Evolutionary conservation across 2,113 vertebrate species (phyloP).

Genomic region (Suncus etruscus): DNA sequence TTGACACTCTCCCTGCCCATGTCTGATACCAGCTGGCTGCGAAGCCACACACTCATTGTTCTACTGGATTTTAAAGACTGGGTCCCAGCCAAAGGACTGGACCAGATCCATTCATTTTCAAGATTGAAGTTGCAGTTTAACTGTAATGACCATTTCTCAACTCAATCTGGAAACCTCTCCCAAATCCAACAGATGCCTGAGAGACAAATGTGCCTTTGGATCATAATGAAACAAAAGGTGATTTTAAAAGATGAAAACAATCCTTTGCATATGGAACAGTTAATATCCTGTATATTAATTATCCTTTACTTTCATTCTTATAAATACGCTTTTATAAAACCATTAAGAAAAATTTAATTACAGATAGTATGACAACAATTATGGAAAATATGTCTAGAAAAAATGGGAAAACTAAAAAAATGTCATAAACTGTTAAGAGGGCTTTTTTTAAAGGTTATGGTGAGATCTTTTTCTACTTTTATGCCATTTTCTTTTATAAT

Average conservation of each 20-base stretch:
- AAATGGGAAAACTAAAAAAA: slow-evolving; percentile 38
- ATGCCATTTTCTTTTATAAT: slow-evolving; percentile 26
- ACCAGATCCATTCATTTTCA: slow-evolving; percentile 93
- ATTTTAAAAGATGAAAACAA: slow-evolving; percentile 77
- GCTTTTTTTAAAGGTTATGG: slow-evolving; percentile 26
- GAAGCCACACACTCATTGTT: slow-evolving; percentile 92
- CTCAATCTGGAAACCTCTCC: slow-evolving; percentile 87
- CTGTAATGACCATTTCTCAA: slow-evolving; percentile 90
- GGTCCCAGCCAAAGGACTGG: slow-evolving; percentile 95
- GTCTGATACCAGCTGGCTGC: slow-evolving; percentile 98
- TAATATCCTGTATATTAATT: slow-evolving; percentile 66
- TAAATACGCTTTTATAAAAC: slow-evolving; percentile 8
- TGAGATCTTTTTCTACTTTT: slow-evolving; percentile 32
- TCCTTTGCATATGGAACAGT: slow-evolving; percentile 59
- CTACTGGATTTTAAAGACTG: slow-evolving; percentile 97
- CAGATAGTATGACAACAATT: slow-evolving; percentile 50
- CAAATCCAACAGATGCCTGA: slow-evolving; percentile 85
- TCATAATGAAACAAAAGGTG: slow-evolving; percentile 77
- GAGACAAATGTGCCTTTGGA: slow-evolving; percentile 83
- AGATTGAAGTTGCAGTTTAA: slow-evolving; percentile 89
- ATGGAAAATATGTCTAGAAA: slow-evolving; percentile 37
- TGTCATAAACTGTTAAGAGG: slow-evolving; percentile 33
- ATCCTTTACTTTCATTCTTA: slow-evolving; percentile 26
- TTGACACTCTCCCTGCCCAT: slow-evolving; percentile 92
- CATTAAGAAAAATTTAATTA: slow-evolving; percentile 59